Evolutionary conservation across 2,888 invertebrate genomes (phyloP), one percentile per base, ranked within the genome.

Genomic region (Cyaniris semiargus): DNA sequence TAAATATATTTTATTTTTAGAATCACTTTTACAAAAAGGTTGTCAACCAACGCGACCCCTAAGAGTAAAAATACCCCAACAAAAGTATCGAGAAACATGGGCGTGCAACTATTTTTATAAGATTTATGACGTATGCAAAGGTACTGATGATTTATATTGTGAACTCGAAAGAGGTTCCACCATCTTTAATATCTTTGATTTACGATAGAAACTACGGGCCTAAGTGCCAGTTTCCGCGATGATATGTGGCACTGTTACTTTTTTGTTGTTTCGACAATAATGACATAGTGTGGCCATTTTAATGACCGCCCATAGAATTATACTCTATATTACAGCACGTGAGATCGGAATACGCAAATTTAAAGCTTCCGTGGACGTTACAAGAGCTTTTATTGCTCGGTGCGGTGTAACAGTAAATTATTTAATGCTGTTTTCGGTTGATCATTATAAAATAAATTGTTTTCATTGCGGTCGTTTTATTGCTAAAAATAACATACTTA

Each of bases 101-200:
- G 79, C 58, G 78, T 80, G 77, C 79, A 78, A 79, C 78, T 77
- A 79, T 82, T 84, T 84, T 89, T 89, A 90, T 92, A 91, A 92
- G 90, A 87, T 83, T 83, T 84, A 85, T 87, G n/a, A n/a, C n/a
- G 86, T 88, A 89, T 84, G 89, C 90, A 88, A 88, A 90, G 89
- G 88, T 88, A 87, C 87, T 88, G 90, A 90, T 93, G 93, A 94
- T 94, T 94, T 94, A 94, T 92, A 89, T 87, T 92, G 91, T 90
- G 92, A 93, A 92, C 93, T 92, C 88, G 88, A 92, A 93, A 92
- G 93, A 94, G 93, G 93, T 92, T 91, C 93, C 91, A 89, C 91
- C 91, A 89, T 91, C 88, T 93, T 94, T 94, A 94, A 94, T 94
- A 94, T 94, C 88, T 92, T 93, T 94, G 94, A 94, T 94, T 94